Evolutionary conservation across 2,888 invertebrate genomes (phyloP), one percentile per base, ranked within the genome.

Genomic region (Torymus auratus): DNA sequence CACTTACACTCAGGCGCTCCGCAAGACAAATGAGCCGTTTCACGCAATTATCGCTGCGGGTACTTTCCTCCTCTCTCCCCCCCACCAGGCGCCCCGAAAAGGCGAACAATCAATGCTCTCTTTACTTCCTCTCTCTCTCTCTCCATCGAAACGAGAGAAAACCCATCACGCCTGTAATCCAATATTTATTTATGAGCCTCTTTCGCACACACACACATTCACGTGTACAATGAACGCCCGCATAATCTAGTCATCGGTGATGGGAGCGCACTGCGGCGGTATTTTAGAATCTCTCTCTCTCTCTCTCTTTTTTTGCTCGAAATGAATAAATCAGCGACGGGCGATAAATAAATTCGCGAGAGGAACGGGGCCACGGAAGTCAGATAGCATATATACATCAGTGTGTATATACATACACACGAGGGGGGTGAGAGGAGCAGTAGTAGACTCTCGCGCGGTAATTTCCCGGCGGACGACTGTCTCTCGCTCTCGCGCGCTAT

Each of bases 171-270:
- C 14, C 65, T 55, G n/a, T 60, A 56, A 71, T 80, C 76, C 76
- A 76, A 80, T 80, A 80, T 76, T 80, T 80, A 80, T 80, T 80
- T 80, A 80, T 72, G 80, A 80, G 80, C 58, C 72, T 58, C 56
- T 53, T 69, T 58, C 23, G 69, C 68, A 14, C 62, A 17, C 41
- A 28, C 7, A 41, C 7, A 28, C 5, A 28, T 5, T 0, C 28
- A 28, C 28, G 20, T 13, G 1, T 28, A 55, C 74, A 79, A 74
- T 69, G 68, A 73, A 61, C 14, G 28, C 73, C n/a, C 62, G 41
- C 28, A 56, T 56, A 23, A 12, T 23, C n/a, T 11, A 64, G 65
- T 65, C 50, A 52, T 15, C 52, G 50, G 17, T 10, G 28, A n/a
- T n/a, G 20, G 1, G 20, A 1, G 20, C 20, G 20, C 20, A 2